Base-by-base conservation (phyloP, 2,113 vertebrate species). In the Dicaeum eximium region DNA sequence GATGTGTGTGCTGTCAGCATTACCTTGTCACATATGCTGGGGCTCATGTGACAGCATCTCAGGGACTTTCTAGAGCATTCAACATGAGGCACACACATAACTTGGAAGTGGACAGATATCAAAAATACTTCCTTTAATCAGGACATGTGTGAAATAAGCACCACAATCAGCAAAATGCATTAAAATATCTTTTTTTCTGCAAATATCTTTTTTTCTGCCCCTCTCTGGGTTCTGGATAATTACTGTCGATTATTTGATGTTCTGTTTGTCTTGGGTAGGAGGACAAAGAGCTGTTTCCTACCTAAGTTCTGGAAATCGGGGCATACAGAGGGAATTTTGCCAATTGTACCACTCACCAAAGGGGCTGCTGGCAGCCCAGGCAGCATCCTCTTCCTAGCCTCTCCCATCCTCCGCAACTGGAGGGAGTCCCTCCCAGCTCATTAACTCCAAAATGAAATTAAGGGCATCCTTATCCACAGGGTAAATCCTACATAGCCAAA, bases 331-430 rank as follows among this genome's bases (percentile, higher is more conserved):
- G 12, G 6, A 1, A 6, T 84, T 56, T 78, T 65, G 18, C 9
- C 33, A 62, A 28, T 9, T 38, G 22, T 44, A 18, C 9, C 4
- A 1, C 35, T 79, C 58, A 66, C 21, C 61, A 70, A 51, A 79
- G 21, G 27, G 21, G 37, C n/a, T 28, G 21, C 28, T 58, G 47
- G n/a, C 33, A 62, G 20, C 33, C 3, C 37, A 2, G 2, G 22
- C 14, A 27, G 24, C 0, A 0, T 18, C n/a, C 22, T 38, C 11
- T 35, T 25, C 45, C 15, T 12, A 22, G 47, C 9, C 51, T 54
- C 38, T 38, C 12, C 38, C 38, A 81, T 66, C 7, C 56, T 74
- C 42, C 4, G 1, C 19, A 48, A 23, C 30, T 66, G 56, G 38
- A 66, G 13, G 4, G 9, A 50, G 17, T 37, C 20, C 48, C 22